These are phyloP conservation scores for Zosterops borbonicus DNA, from an alignment of 2,113 vertebrate genomes.

Conservation along the genomic window DNA sequence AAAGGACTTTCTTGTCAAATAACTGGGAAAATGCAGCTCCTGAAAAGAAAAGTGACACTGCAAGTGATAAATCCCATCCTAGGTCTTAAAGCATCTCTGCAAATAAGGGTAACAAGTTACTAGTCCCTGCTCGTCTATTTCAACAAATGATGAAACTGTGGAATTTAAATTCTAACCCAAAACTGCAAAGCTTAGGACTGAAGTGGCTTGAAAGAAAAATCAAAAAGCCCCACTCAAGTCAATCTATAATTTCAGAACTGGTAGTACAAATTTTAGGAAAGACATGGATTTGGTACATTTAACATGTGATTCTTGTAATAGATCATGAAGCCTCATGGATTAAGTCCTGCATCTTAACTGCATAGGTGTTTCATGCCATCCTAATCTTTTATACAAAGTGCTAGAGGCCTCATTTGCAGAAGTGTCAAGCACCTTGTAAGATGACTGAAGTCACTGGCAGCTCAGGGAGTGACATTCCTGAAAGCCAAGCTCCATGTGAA, in stretches of 20 bases:
- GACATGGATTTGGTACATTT: neutral
- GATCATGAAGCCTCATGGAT: neutral
- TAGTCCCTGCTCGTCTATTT: neutral
- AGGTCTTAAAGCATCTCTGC: neutral
- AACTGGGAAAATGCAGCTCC: neutral
- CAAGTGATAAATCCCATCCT: neutral
- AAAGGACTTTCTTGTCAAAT: neutral
- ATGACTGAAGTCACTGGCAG: neutral
- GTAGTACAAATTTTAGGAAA: neutral
- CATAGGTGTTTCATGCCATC: conserved; percentile 31
- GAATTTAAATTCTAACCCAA: neutral
- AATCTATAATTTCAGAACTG: neutral
- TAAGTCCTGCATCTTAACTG: neutral
- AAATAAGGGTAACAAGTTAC: neutral
- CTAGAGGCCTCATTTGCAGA: conserved; percentile 7
- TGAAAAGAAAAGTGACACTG: neutral
- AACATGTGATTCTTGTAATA: neutral
- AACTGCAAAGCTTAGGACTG: neutral
- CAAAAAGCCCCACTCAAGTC: neutral
- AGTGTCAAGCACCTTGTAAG: neutral
- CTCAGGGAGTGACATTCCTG: neutral
- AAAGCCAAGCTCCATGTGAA: conserved; percentile 36
- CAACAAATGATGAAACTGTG: neutral
- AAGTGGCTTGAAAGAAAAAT: neutral
- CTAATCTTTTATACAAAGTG: conserved; percentile 45